Conservation (phyloP, 1,140 invertebrate genomes). For the Calephelis virginiensis region DNA sequence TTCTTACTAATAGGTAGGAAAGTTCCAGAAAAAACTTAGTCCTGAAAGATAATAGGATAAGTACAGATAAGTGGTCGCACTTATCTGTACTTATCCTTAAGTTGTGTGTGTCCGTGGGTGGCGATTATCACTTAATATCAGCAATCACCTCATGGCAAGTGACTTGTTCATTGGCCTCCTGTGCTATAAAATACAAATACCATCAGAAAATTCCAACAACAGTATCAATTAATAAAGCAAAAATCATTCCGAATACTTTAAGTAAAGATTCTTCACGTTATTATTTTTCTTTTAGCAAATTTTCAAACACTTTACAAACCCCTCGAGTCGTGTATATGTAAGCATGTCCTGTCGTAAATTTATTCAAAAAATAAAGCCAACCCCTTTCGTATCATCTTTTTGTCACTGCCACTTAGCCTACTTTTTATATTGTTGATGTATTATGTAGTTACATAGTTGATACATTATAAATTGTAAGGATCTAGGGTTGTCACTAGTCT, state of each 20-base stretch:
- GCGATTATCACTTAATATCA: no score
- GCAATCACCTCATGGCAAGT: background rate
- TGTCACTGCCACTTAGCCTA: constrained; percentile 10
- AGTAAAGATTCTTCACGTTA: background rate
- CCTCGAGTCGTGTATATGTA: constrained; percentile 1
- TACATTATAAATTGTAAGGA: background rate
- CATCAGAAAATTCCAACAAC: background rate
- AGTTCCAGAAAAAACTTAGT: no score
- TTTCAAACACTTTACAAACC: constrained; percentile 1
- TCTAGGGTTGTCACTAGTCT: background rate
- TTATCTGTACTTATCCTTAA: no score
- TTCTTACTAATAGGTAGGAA: no score
- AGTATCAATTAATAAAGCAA: background rate
- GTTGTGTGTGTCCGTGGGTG: no score
- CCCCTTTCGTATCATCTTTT: constrained; percentile 11
- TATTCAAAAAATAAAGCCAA: constrained; percentile 14
- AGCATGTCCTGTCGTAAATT: constrained; percentile 8
- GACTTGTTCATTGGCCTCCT: background rate
- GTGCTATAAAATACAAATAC: background rate
- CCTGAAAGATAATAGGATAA: no score
- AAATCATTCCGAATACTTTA: background rate
- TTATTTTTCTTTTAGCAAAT: background rate
- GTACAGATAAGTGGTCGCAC: no score
- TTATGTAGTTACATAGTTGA: constrained; percentile 5
- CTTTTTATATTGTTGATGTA: constrained; percentile 5